These are phyloP conservation scores for Gobio occitaniae DNA, from an alignment of 2,797 vertebrate species.

Conservation along the genomic window DNA sequence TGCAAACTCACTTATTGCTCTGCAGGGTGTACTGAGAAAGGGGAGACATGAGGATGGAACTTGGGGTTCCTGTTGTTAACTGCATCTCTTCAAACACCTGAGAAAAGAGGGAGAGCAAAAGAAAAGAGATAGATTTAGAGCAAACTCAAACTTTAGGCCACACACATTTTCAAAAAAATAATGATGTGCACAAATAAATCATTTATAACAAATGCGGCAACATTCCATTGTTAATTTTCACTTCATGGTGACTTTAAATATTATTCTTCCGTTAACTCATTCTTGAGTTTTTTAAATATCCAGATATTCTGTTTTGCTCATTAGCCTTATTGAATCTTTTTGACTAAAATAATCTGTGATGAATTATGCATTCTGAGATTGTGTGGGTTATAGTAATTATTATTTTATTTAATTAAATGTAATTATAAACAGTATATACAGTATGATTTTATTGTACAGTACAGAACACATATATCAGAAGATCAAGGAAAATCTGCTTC, in stretches of 20 bases:
- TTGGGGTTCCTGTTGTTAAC: constrained; percentile 65
- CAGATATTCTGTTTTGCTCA: background rate
- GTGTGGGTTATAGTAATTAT: background rate
- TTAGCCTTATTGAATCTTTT: background rate
- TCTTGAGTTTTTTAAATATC: background rate
- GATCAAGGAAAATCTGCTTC: constrained; percentile 10
- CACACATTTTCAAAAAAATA: background rate
- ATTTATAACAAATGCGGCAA: background rate
- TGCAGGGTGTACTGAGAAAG: constrained; percentile 73
- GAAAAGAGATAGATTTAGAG: background rate
- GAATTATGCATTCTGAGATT: background rate
- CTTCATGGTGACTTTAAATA: background rate
- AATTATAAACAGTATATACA: too few species aligned
- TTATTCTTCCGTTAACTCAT: too few species aligned
- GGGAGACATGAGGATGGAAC: constrained; percentile 76
- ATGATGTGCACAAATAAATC: background rate
- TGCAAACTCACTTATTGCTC: constrained; percentile 71
- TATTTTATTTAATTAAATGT: background rate
- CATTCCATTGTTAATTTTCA: background rate
- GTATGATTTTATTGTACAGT: background rate
- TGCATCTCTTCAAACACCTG: constrained; percentile 77
- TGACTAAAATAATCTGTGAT: background rate
- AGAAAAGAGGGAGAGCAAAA: background rate
- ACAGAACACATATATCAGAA: background rate
- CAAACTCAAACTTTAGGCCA: background rate